Percentiles rank a stretch among this genome's conserved stretches.
phyloP scores from a whole-genome alignment of 1,140 invertebrate species.

The Penaeus japonicus region DNA sequence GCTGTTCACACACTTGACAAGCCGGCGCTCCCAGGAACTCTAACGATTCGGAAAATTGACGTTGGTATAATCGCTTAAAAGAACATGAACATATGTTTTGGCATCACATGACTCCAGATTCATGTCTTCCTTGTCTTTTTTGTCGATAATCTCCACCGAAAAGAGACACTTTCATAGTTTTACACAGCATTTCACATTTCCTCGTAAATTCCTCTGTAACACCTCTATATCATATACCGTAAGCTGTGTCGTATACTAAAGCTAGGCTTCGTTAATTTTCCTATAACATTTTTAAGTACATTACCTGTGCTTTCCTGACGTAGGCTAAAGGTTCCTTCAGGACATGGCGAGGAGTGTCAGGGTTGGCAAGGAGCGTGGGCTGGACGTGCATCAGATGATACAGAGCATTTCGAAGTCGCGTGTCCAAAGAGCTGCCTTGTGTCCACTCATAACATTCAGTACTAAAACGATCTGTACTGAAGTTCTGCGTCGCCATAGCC shows the following conservation, averaged over 20 bases:
- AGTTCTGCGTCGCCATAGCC: conserved; percentile 56
- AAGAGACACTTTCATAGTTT: too few relatives aligned
- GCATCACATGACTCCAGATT: too few relatives aligned
- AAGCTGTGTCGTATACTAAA: too few relatives aligned
- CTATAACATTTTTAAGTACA: background rate
- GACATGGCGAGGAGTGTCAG: conserved; percentile 49
- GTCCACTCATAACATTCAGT: conserved; percentile 55
- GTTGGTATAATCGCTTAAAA: background rate
- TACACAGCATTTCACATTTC: too few relatives aligned
- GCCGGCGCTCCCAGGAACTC: conserved; percentile 90
- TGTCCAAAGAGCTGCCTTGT: conserved; percentile 52
- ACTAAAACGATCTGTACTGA: conserved; percentile 50
- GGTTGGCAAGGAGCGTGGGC: conserved; percentile 52
- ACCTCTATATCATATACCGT: too few relatives aligned
- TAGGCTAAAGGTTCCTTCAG: conserved; percentile 70
- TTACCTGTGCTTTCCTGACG: conserved; percentile 78
- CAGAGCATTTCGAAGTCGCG: conserved; percentile 58
- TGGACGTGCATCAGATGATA: conserved; percentile 58
- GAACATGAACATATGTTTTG: too few relatives aligned
- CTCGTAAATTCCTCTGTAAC: too few relatives aligned
- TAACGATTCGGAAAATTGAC: conserved; percentile 61
- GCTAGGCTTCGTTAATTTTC: too few relatives aligned
- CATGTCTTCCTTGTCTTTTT: too few relatives aligned
- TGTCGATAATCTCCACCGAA: too few relatives aligned
- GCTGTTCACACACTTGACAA: conserved; percentile 92